Percentiles rank a stretch among this genome's conserved stretches.
These are phyloP conservation scores for Carcina quercana DNA, from an alignment of 2,888 invertebrate genomes.

Conservation along the genomic window DNA sequence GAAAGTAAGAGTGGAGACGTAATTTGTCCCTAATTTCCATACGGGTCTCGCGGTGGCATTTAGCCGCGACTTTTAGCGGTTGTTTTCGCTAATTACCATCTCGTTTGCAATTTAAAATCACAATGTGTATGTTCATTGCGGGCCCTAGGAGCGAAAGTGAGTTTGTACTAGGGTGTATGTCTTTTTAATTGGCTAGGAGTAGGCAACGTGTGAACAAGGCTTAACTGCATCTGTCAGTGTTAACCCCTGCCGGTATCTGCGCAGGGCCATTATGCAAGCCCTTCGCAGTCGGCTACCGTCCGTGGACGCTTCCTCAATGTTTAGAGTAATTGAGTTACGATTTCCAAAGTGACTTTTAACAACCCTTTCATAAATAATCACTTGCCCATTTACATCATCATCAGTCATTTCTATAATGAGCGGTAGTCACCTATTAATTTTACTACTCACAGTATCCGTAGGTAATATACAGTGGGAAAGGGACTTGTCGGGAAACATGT, in stretches of 20 bases:
- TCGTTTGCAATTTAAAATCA: slow-evolving; percentile 69
- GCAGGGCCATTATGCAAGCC: slow-evolving; percentile 41
- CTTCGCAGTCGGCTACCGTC: slow-evolving; percentile 29
- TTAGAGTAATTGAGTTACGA: slow-evolving; percentile 46
- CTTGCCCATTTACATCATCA: slow-evolving; percentile 28
- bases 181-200: slow-evolving; percentile 56
- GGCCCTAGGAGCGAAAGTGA: slow-evolving; percentile 51
- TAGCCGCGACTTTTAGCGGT: slow-evolving; percentile 52
- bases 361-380: slow-evolving; percentile 29
- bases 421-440: slow-evolving; percentile 6
- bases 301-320: slow-evolving; percentile 50
- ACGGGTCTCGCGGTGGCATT: slow-evolving; percentile 55
- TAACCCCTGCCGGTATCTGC: slow-evolving; percentile 18
- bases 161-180: slow-evolving; percentile 43
- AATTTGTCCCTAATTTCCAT: slow-evolving; percentile 71
- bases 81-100: slow-evolving; percentile 71
- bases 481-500: slow-evolving; percentile 2
- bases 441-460: background rate
- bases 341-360: slow-evolving; percentile 38
- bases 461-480: background rate
- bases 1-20: slow-evolving; percentile 65
- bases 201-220: slow-evolving; percentile 41
- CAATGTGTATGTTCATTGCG: slow-evolving; percentile 32
- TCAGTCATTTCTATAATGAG: slow-evolving; percentile 28
- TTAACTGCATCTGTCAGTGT: slow-evolving; percentile 35